These are phyloP conservation scores for Eustalomyia histrio DNA, from an alignment of 2,888 invertebrate genomes.

Conservation along the genomic window DNA sequence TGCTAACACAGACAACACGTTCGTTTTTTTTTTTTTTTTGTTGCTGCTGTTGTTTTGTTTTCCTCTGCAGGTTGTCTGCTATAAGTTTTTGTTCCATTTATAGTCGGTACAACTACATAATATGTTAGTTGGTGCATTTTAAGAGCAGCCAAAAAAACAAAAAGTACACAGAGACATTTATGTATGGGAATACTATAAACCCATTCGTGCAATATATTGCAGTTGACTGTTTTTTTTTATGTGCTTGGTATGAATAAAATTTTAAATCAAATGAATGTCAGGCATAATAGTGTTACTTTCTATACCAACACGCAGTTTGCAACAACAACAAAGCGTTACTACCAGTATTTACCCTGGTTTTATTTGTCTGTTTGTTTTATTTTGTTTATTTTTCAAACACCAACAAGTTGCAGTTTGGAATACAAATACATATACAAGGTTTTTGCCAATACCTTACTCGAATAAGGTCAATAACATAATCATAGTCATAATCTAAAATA, in stretches of 20 bases:
- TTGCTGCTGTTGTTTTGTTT: background rate
- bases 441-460: background rate
- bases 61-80: conserved; percentile 16
- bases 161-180: conserved; percentile 11
- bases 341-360: background rate
- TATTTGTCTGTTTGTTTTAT: background rate
- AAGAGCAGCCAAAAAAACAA: conserved; percentile 3
- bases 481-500: too few species aligned
- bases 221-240: background rate
- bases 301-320: background rate
- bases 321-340: background rate
- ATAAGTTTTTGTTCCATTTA: background rate
- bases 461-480: background rate
- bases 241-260: background rate
- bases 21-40: conserved; percentile 13
- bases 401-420: background rate
- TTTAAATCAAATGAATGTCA: conserved; percentile 30
- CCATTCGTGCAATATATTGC: background rate
- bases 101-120: background rate
- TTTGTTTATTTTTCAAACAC: background rate
- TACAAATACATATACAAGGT: background rate
- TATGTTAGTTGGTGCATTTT: background rate
- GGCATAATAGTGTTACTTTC: background rate
- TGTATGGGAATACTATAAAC: background rate
- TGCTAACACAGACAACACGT: conserved; percentile 33